Conservation (phyloP, 2,888 invertebrate species). For the Eupithecia inturbata region DNA sequence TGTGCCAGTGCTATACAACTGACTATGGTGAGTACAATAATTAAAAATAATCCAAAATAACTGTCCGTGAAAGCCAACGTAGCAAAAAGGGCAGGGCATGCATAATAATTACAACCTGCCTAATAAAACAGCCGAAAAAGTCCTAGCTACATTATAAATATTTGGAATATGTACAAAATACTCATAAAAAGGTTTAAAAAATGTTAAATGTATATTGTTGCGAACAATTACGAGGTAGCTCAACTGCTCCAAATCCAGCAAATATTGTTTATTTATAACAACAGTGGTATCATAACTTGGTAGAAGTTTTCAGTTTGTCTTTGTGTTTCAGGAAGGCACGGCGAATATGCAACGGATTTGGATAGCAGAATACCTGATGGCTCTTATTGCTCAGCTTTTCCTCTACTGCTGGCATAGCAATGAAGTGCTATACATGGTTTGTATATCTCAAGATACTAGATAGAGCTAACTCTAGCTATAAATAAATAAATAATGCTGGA, state of each 20-base stretch:
- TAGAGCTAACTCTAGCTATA: too few relatives aligned
- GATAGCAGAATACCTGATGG: constrained; percentile 73
- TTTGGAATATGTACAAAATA: too few relatives aligned
- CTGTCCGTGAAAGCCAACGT: not conserved
- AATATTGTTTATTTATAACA: not conserved
- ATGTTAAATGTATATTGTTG: too few relatives aligned
- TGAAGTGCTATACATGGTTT: constrained; percentile 68
- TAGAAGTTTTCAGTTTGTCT: not conserved
- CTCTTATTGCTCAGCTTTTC: constrained; percentile 75
- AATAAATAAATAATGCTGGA: too few relatives aligned
- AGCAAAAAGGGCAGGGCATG: not conserved
- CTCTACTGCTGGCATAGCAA: constrained; percentile 81
- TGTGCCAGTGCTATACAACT: constrained; percentile 74
- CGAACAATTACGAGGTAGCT: not conserved
- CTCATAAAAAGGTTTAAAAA: too few relatives aligned
- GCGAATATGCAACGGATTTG: constrained; percentile 68
- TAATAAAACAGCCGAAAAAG: too few relatives aligned
- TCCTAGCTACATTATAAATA: too few relatives aligned
- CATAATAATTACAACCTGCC: too few relatives aligned
- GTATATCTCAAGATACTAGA: constrained; percentile 27
- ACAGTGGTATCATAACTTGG: too few relatives aligned
- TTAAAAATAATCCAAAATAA: not conserved
- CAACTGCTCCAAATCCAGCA: not conserved
- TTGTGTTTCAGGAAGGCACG: constrained; percentile 59
- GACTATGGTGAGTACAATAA: constrained; percentile 57